Percentiles rank a stretch among this genome's conserved stretches.
Evolutionary conservation across 2,113 vertebrate genomes (phyloP).

Genomic region (Hiodon alosoides): DNA sequence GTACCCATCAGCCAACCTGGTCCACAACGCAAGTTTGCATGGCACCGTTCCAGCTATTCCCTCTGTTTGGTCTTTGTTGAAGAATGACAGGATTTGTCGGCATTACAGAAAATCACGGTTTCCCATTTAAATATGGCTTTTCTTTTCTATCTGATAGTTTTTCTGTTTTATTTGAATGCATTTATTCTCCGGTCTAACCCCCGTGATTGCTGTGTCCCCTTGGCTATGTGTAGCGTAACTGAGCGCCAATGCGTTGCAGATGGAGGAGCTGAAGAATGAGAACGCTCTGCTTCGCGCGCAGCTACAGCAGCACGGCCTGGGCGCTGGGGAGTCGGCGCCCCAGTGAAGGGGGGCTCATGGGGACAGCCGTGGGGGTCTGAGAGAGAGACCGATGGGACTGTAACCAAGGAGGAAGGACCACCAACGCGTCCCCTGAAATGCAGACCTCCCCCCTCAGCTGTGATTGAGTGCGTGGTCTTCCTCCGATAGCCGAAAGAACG

Average conservation of each 20-base stretch:
- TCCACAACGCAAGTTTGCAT: no score
- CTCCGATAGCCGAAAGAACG: background rate
- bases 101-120: no score
- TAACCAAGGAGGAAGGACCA: background rate
- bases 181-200: background rate
- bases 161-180: no score
- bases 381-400: background rate
- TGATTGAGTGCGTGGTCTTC: no score
- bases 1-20: conserved; percentile 41
- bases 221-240: background rate
- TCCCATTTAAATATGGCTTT: no score
- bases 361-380: background rate
- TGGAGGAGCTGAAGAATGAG: conserved; percentile 83
- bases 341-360: conserved; percentile 51
- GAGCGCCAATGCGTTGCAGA: conserved; percentile 47
- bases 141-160: no score
- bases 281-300: conserved; percentile 75
- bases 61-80: no score
- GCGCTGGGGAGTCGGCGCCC: conserved; percentile 63
- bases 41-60: no score
- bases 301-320: conserved; percentile 77
- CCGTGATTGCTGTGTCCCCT: background rate
- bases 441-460: background rate
- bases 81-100: no score
- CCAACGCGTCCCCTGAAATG: background rate